phyloP scores from a whole-genome alignment of 2,888 invertebrate species.

The Prenolepis imparis region DNA sequence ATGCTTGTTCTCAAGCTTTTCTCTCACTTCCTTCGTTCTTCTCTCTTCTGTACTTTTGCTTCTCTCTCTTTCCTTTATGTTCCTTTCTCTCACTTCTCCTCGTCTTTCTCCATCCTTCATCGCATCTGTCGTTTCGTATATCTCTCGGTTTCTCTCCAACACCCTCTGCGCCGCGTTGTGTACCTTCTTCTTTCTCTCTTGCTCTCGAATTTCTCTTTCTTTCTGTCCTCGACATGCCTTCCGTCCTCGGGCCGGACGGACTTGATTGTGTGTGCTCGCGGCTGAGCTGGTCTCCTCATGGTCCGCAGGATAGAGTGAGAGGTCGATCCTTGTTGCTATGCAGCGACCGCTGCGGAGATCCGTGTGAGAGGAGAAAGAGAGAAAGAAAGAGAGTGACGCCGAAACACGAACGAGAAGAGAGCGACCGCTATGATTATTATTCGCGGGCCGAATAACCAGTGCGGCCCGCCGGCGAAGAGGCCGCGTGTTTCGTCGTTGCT shows the following conservation, averaged over 20 bases:
- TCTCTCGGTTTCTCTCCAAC: slow-evolving; percentile 51
- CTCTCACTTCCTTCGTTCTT: slow-evolving; percentile 24
- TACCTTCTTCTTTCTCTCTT: slow-evolving; percentile 20
- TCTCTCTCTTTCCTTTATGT: slow-evolving; percentile 11
- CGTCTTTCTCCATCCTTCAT: slow-evolving; percentile 14
- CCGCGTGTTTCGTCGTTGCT: slow-evolving; percentile 62
- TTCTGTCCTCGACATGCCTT: slow-evolving; percentile 64
- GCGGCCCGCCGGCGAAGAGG: slow-evolving; percentile 68
- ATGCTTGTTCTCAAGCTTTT: slow-evolving; percentile 2
- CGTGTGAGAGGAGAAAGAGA: slow-evolving; percentile 64
- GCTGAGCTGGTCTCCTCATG: slow-evolving; percentile 62
- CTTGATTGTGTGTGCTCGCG: slow-evolving; percentile 64
- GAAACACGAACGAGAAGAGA: slow-evolving; percentile 65
- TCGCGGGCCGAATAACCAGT: slow-evolving; percentile 81
- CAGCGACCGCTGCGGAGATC: slow-evolving; percentile 76
- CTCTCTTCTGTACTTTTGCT: slow-evolving; percentile 24
- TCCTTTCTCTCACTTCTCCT: neutral
- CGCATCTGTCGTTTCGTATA: slow-evolving; percentile 50
- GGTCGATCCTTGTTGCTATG: slow-evolving; percentile 84
- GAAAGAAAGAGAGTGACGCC: slow-evolving; percentile 61
- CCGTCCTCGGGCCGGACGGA: slow-evolving; percentile 60
- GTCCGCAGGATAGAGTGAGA: slow-evolving; percentile 73
- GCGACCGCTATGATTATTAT: slow-evolving; percentile 80
- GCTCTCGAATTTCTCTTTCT: slow-evolving; percentile 51
- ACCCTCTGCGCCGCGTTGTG: slow-evolving; percentile 28